Evolutionary conservation across 1,140 invertebrate species (phyloP).

Genomic region (Drosophila sulfurigaster): DNA sequence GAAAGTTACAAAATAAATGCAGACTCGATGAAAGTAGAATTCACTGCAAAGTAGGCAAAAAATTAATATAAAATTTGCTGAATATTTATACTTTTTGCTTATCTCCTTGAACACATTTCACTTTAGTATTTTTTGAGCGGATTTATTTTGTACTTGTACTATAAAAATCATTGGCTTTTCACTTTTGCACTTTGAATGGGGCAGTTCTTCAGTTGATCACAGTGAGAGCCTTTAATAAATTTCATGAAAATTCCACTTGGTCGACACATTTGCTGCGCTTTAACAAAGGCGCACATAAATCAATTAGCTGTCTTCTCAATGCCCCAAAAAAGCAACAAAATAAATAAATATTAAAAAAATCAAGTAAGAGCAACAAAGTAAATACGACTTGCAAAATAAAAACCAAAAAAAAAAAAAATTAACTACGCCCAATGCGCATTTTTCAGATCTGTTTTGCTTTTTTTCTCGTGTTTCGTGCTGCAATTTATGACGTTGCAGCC

Average conservation of each 20-base stretch:
- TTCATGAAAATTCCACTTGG: constrained; percentile 59
- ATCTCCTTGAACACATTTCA: constrained; percentile 2
- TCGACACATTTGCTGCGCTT: constrained; percentile 61
- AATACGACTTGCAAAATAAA: constrained; percentile 70
- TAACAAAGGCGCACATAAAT: constrained; percentile 79
- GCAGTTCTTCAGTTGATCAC: constrained; percentile 3
- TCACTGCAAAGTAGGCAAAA: neutral
- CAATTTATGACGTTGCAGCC: constrained; percentile 76
- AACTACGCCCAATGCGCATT: constrained; percentile 74
- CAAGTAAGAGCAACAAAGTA: constrained; percentile 68
- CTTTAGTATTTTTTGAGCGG: neutral
- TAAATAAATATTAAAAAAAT: constrained; percentile 16
- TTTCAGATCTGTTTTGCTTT: constrained; percentile 24
- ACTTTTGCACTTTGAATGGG: constrained; percentile 26
- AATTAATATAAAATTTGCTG: neutral
- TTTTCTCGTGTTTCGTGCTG: constrained; percentile 25
- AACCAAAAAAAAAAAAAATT: constrained; percentile 68
- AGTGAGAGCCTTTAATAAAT: constrained; percentile 42
- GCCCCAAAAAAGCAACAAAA: constrained; percentile 30
- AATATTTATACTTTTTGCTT: neutral
- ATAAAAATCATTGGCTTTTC: constrained; percentile 13
- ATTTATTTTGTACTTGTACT: constrained; percentile 2
- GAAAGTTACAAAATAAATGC: neutral
- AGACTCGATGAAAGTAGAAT: too few species aligned
- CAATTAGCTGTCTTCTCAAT: constrained; percentile 71